Percentiles rank a stretch among this genome's conserved stretches.
Evolutionary conservation across 1,140 invertebrate species (phyloP).

Genomic region (Sogatella furcifera): DNA sequence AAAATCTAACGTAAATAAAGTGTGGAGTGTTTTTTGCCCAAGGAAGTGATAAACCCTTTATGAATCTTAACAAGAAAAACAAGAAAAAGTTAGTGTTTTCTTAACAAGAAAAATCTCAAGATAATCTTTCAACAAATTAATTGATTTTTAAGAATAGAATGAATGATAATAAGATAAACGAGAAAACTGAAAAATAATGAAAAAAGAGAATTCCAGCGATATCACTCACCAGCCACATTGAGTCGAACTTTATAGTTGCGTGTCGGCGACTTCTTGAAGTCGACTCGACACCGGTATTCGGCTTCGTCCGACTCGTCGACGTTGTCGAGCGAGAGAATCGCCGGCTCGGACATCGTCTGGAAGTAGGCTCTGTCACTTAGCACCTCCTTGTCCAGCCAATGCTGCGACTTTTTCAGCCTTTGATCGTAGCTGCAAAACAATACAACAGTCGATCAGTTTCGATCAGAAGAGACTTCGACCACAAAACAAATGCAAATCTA

Average conservation of each 20-base stretch:
- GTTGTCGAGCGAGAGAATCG: conserved; percentile 48
- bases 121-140: too few species aligned
- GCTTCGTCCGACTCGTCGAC: conserved; percentile 56
- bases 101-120: too few species aligned
- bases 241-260: conserved; percentile 67
- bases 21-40: too few species aligned
- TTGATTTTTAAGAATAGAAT: too few species aligned
- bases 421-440: conserved; percentile 33
- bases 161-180: too few species aligned
- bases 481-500: too few species aligned
- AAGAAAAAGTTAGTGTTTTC: too few species aligned
- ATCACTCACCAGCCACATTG: conserved; percentile 65
- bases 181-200: not conserved
- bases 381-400: conserved; percentile 40
- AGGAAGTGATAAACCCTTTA: too few species aligned
- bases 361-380: conserved; percentile 41
- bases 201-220: not conserved
- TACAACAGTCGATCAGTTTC: too few species aligned
- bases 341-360: conserved; percentile 41
- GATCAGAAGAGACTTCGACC: too few species aligned
- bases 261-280: conserved; percentile 70
- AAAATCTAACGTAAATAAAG: too few species aligned
- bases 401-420: conserved; percentile 34
- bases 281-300: conserved; percentile 64
- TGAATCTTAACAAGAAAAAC: too few species aligned